Evolutionary conservation across 2,888 invertebrate species (phyloP).

Genomic region (Drosophila monieri): DNA sequence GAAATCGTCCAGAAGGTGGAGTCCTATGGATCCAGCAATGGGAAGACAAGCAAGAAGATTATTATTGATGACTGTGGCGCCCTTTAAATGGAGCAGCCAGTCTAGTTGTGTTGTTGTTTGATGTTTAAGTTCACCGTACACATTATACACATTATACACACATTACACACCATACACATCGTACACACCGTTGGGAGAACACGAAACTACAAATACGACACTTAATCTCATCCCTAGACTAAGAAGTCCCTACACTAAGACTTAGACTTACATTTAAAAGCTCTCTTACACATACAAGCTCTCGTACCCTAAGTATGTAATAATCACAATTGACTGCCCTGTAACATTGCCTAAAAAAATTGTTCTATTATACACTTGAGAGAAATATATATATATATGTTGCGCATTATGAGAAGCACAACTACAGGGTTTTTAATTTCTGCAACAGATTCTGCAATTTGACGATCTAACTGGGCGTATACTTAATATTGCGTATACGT

Average conservation of each 20-base stretch:
- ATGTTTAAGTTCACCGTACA: too few relatives aligned
- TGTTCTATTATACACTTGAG: background rate
- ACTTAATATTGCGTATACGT: background rate
- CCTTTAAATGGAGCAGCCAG: background rate
- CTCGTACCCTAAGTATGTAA: background rate
- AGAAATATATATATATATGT: background rate
- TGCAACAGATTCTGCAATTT: background rate
- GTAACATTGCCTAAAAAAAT: background rate
- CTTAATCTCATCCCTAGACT: too few relatives aligned
- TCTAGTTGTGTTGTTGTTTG: background rate
- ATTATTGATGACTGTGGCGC: slow-evolving; percentile 27
- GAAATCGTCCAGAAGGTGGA: slow-evolving; percentile 23
- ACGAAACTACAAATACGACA: too few relatives aligned
- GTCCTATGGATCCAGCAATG: slow-evolving; percentile 15
- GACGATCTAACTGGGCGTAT: background rate
- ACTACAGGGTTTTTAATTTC: background rate
- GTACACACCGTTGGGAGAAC: too few relatives aligned
- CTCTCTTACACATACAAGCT: too few relatives aligned
- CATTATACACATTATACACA: too few relatives aligned
- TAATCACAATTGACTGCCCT: background rate
- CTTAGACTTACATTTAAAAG: too few relatives aligned
- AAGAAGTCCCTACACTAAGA: too few relatives aligned
- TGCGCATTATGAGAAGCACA: background rate
- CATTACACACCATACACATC: too few relatives aligned
- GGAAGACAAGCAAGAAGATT: slow-evolving; percentile 18